Base-by-base conservation (phyloP, 2,888 invertebrate genomes). In the Flexamia atlantica region DNA sequence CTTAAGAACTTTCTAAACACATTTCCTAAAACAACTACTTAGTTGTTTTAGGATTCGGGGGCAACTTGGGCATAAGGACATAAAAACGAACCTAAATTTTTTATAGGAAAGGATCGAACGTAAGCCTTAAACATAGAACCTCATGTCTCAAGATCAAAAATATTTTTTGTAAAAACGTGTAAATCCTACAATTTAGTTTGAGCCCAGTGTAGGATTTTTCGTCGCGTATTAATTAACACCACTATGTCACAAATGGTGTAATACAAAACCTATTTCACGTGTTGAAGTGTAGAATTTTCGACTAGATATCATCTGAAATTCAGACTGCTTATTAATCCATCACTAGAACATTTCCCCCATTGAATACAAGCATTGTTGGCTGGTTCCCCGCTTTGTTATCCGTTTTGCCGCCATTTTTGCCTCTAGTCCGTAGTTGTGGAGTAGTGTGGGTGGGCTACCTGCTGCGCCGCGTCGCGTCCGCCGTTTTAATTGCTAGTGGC, bases 401-500 rank as follows among this genome's bases (percentile, higher is more conserved):
- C 42, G 74, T 76, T 76, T 76, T 76, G 40, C 74, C 74, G 74
- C 74, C 74, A 76, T 76, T 76, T 76, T 76, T 76, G 74, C 74
- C 74, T 30, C 68, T 30, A 70, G 70, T 50, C 40, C 20, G 72
- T 46, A 46, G 46, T 25, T 76, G 74, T 50, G n/a, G 32, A 57
- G 72, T 68, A 68, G 68, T 68, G 68, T n/a, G 32, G 70, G 70
- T 40, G 70, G 4, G 40, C 5, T n/a, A 5, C 40, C 23, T 20
- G 32, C 30, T 32, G 32, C 25, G 30, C 40, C 40, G n/a, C 20
- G 10, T 9, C 46, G 40, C 25, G 25, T 17, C 74, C 46, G 74
- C 46, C 74, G 74, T 57, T 79, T 79, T 79, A 79, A 79, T 79
- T 79, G 79, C 79, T 79, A 79, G 79, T 57, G 79, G 57, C 57